phyloP scores from a whole-genome alignment of 2,888 invertebrate species.

The Hydroisotoma schaefferi region DNA sequence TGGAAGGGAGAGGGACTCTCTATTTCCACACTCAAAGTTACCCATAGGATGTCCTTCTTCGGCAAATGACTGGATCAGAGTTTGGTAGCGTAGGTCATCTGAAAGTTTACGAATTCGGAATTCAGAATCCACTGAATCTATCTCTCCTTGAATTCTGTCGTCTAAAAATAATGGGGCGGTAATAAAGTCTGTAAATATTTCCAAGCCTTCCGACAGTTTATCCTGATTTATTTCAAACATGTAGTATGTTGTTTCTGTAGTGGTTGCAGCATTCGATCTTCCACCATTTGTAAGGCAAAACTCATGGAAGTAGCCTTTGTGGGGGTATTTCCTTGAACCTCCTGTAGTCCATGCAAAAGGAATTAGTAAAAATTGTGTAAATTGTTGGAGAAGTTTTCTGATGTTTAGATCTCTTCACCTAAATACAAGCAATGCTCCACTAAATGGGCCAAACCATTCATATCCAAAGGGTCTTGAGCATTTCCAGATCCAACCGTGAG shows the following conservation, averaged over 20 bases:
- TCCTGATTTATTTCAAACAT: conserved; percentile 10
- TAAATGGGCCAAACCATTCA: conserved; percentile 22
- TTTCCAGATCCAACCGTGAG: conserved; percentile 16
- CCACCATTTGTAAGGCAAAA: conserved; percentile 14
- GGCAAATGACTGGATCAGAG: conserved; percentile 11
- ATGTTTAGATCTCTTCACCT: too few relatives aligned
- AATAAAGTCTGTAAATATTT: conserved; percentile 18
- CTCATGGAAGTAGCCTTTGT: conserved; percentile 8
- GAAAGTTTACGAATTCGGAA: conserved; percentile 8
- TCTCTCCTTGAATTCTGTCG: neutral
- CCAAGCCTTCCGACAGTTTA: neutral
- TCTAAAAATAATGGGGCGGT: conserved; percentile 12
- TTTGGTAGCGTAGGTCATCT: conserved; percentile 3
- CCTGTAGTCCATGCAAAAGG: too few relatives aligned
- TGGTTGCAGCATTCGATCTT: conserved; percentile 13
- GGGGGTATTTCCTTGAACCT: conserved; percentile 15
- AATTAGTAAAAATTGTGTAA: too few relatives aligned
- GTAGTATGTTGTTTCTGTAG: neutral
- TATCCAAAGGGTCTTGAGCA: conserved; percentile 14
- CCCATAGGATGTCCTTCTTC: too few relatives aligned
- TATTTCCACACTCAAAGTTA: too few relatives aligned
- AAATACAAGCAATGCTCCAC: conserved; percentile 16
- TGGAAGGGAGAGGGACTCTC: too few relatives aligned
- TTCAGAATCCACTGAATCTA: conserved; percentile 15
- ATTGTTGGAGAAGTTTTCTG: too few relatives aligned